Percentiles rank a stretch among this genome's conserved stretches.
These are phyloP conservation scores for Agrilus mali DNA, from an alignment of 2,888 invertebrate species.

Conservation along the genomic window DNA sequence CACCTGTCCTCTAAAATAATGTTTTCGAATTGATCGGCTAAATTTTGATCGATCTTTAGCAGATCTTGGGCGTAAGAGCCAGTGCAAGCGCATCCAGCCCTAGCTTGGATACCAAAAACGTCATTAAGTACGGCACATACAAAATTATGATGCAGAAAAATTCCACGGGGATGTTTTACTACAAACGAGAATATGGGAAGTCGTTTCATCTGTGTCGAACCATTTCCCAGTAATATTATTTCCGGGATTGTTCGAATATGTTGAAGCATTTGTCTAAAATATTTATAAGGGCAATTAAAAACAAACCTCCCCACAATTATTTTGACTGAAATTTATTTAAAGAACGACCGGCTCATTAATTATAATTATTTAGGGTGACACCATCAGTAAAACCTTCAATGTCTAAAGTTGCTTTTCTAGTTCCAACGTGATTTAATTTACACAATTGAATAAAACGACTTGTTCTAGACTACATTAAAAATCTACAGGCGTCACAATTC, in stretches of 20 bases:
- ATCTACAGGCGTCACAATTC: not conserved
- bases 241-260: slow-evolving; percentile 69
- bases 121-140: slow-evolving; percentile 80
- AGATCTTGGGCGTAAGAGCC: slow-evolving; percentile 76
- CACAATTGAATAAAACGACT: too few species aligned
- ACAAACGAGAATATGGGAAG: slow-evolving; percentile 79
- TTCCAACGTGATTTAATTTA: too few species aligned
- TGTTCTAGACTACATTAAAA: too few species aligned
- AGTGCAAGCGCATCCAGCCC: slow-evolving; percentile 70
- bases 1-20: slow-evolving; percentile 48
- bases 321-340: too few species aligned
- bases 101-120: slow-evolving; percentile 80
- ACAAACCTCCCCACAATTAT: too few species aligned
- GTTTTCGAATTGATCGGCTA: slow-evolving; percentile 64
- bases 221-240: slow-evolving; percentile 63
- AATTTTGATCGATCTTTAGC: slow-evolving; percentile 66
- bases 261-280: slow-evolving; percentile 62
- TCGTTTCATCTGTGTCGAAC: slow-evolving; percentile 50
- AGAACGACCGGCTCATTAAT: too few species aligned
- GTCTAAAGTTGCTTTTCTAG: too few species aligned
- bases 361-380: too few species aligned
- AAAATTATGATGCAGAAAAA: slow-evolving; percentile 81
- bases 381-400: too few species aligned
- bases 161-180: slow-evolving; percentile 67
- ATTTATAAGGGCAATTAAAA: not conserved